These are phyloP conservation scores for Molanna angustata DNA, from an alignment of 2,888 invertebrate species.

Conservation along the genomic window DNA sequence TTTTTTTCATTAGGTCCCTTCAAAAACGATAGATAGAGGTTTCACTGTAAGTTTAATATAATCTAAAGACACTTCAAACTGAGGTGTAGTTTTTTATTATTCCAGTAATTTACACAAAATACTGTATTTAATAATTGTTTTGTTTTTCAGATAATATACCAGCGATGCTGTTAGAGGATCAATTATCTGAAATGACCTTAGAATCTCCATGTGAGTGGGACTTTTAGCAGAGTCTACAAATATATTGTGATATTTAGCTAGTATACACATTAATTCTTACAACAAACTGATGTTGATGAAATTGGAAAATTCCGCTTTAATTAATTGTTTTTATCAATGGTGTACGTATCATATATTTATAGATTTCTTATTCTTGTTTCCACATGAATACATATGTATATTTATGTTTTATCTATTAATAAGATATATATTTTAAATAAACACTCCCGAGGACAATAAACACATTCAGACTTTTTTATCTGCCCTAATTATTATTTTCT, in stretches of 20 bases:
- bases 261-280: conserved; percentile 9
- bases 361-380: conserved; percentile 10
- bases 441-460: conserved; percentile 12
- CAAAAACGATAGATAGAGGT: too few species aligned
- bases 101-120: too few species aligned
- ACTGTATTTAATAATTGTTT: conserved; percentile 12
- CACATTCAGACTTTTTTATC: too few species aligned
- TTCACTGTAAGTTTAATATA: too few species aligned
- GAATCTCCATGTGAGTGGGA: conserved; percentile 64
- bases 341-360: conserved; percentile 16
- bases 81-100: too few species aligned
- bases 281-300: conserved; percentile 5
- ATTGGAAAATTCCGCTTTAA: too few species aligned
- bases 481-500: too few species aligned
- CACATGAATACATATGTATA: too few species aligned
- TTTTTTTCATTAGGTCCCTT: too few species aligned
- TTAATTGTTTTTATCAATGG: conserved; percentile 19
- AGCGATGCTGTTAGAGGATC: conserved; percentile 57
- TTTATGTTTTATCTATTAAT: conserved; percentile 14
- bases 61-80: too few species aligned
- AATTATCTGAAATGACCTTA: conserved; percentile 60
- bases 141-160: conserved; percentile 59
- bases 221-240: conserved; percentile 45
- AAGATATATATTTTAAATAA: conserved; percentile 13
- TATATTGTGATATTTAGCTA: conserved; percentile 16